phyloP scores from a whole-genome alignment of 2,888 invertebrate species.

The Eumacrocentrus americanus region DNA sequence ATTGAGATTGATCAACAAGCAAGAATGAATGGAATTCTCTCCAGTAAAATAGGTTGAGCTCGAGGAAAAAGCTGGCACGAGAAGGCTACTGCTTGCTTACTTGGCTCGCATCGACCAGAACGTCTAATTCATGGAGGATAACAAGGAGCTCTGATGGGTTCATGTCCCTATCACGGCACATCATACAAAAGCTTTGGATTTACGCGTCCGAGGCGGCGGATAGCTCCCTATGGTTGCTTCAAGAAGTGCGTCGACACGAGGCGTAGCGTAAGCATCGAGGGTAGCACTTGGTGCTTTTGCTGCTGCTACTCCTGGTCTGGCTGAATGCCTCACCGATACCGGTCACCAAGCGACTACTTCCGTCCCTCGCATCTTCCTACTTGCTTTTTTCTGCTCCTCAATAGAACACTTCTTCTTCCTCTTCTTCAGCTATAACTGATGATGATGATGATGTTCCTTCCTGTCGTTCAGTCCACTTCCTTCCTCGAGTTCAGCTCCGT shows the following conservation, averaged over 20 bases:
- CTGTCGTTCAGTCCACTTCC: slow-evolving; percentile 27
- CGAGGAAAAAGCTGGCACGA: too few relatives aligned
- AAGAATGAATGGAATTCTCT: too few relatives aligned
- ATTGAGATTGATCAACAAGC: too few relatives aligned
- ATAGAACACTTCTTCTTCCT: not conserved
- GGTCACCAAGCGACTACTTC: slow-evolving; percentile 54
- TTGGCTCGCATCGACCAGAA: slow-evolving; percentile 12
- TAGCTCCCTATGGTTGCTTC: slow-evolving; percentile 84
- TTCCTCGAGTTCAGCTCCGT: not conserved
- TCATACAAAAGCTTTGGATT: slow-evolving; percentile 66
- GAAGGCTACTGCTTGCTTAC: not conserved
- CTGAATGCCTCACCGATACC: not conserved
- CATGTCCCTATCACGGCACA: slow-evolving; percentile 84
- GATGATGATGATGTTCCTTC: too few relatives aligned
- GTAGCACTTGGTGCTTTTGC: slow-evolving; percentile 46
- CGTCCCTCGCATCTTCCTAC: slow-evolving; percentile 23
- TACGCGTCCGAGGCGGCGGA: slow-evolving; percentile 58
- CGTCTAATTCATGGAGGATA: slow-evolving; percentile 24
- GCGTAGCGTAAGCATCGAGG: slow-evolving; percentile 87
- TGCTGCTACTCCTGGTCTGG: slow-evolving; percentile 6
- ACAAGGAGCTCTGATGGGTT: slow-evolving; percentile 59
- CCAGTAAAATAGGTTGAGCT: too few relatives aligned
- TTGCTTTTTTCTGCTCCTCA: slow-evolving; percentile 4
- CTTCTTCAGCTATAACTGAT: not conserved
- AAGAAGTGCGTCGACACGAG: slow-evolving; percentile 90